Evolutionary conservation across 1,140 invertebrate genomes (phyloP).

Genomic region (Venustaconcha ellipsiformis): DNA sequence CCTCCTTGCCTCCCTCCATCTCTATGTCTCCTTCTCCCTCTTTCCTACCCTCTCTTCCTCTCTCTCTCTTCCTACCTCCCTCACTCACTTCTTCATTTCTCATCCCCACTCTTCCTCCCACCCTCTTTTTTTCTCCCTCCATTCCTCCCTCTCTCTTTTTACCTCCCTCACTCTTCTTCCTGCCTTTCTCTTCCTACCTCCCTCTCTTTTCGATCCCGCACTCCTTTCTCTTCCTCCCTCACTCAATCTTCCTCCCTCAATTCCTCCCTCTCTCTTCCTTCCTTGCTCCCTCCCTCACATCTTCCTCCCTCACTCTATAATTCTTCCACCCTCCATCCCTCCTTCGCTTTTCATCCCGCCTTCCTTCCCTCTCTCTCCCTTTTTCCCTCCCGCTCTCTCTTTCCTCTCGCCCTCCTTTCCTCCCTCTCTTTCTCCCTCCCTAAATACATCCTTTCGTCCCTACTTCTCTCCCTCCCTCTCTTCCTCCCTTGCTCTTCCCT

Average conservation of each 20-base stretch:
- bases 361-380: conserved; percentile 2
- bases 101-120: no score
- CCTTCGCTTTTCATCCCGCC: not conserved
- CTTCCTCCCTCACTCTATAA: not conserved
- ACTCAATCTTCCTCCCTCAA: not conserved
- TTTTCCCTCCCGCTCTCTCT: conserved; percentile 1
- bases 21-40: no score
- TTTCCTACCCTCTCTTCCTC: no score
- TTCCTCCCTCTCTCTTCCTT: conserved; percentile 2
- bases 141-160: not conserved
- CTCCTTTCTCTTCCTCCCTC: no score
- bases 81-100: no score
- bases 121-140: not conserved
- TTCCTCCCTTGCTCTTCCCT: not conserved
- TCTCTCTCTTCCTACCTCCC: no score
- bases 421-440: not conserved
- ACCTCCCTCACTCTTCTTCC: not conserved
- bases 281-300: not conserved
- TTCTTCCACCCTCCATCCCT: not conserved
- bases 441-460: conserved; percentile 1
- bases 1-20: no score
- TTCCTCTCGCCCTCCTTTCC: conserved; percentile 3
- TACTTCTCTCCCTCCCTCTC: conserved; percentile 6
- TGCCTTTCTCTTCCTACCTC: not conserved
- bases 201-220: no score